These are phyloP conservation scores for Homarus gammarus DNA, from an alignment of 2,888 invertebrate species.

Conservation along the genomic window DNA sequence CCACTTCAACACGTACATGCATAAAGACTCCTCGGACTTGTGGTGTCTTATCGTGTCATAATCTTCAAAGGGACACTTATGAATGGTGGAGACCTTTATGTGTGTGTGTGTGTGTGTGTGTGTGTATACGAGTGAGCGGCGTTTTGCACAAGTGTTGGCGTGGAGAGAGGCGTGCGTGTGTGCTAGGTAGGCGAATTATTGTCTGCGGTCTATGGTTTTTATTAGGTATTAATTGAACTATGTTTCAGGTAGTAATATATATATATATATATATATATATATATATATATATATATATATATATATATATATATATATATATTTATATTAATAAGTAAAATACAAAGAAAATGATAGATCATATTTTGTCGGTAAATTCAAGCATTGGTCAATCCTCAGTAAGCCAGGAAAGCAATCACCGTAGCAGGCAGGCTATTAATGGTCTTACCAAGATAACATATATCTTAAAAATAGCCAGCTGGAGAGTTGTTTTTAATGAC, in stretches of 20 bases:
- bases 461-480: not conserved
- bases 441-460: conserved; percentile 8
- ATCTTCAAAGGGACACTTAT: conserved; percentile 40
- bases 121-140: not conserved
- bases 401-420: conserved; percentile 14
- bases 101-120: conserved; percentile 8
- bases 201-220: no score
- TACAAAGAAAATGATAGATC: not conserved
- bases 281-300: not conserved
- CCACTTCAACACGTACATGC: conserved; percentile 8
- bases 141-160: no score
- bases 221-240: no score
- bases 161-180: no score
- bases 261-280: not conserved
- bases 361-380: not conserved
- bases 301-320: not conserved
- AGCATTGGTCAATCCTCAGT: not conserved
- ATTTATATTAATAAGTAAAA: not conserved
- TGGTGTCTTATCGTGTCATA: conserved; percentile 36
- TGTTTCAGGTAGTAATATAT: no score
- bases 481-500: conserved; percentile 23
- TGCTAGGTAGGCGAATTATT: no score
- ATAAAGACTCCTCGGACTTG: conserved; percentile 21
- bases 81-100: not conserved
- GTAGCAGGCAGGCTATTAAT: conserved; percentile 10